Percentiles rank a stretch among this genome's conserved stretches.
These are phyloP conservation scores for Tragelaphus oryx DNA, from an alignment of 2,797 vertebrate species.

Conservation along the genomic window DNA sequence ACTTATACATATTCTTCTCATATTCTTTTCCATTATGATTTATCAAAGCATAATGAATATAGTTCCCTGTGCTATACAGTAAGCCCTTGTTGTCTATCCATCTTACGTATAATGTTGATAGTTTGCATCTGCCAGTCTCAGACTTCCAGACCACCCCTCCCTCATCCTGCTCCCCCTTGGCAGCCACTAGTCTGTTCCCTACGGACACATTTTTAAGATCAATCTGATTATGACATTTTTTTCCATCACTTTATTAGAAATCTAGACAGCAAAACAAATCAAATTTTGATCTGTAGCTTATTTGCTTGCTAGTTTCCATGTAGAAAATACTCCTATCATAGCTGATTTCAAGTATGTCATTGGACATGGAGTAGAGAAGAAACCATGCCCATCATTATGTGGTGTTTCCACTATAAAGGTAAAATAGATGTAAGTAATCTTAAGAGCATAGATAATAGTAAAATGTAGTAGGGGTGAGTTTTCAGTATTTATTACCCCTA, in stretches of 20 bases:
- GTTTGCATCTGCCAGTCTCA: not conserved
- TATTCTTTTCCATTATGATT: not conserved
- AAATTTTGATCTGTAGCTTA: not conserved
- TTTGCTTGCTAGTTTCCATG: not conserved
- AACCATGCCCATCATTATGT: not conserved
- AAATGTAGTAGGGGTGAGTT: not conserved
- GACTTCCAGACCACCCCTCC: not conserved
- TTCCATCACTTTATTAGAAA: not conserved
- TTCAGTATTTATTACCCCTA: not conserved
- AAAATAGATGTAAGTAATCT: not conserved
- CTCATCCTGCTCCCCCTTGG: not conserved
- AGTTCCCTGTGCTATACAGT: not conserved
- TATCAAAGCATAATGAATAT: not conserved
- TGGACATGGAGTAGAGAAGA: not conserved
- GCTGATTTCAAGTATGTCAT: not conserved
- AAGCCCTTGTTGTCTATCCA: not conserved
- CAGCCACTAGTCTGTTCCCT: not conserved
- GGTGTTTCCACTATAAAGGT: not conserved
- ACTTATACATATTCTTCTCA: not conserved
- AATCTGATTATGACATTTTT: not conserved
- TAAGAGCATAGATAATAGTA: not conserved
- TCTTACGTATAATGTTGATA: not conserved
- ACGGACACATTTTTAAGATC: not conserved
- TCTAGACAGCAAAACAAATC: not conserved
- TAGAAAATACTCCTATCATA: not conserved